Evolutionary conservation across 2,888 invertebrate species (phyloP).

Genomic region (Lomographa bimaculata): DNA sequence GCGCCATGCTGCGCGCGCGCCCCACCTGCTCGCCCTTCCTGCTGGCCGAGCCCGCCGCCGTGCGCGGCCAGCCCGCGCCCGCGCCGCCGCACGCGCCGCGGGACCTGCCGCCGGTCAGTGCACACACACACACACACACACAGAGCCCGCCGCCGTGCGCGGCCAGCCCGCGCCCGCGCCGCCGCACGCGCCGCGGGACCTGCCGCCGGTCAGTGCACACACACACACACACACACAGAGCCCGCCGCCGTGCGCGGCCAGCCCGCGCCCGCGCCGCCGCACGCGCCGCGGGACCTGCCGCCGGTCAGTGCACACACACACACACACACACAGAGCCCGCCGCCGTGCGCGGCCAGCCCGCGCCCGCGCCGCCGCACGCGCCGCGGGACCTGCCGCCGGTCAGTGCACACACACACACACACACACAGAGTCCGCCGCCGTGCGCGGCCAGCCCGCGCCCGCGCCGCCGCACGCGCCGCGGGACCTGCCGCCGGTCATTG

Average conservation of each 20-base stretch:
- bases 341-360: conserved; percentile 39
- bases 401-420: too few relatives aligned
- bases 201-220: conserved; percentile 2
- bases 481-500: too few relatives aligned
- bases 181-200: conserved; percentile 13
- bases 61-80: conserved; percentile 37
- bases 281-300: conserved; percentile 18
- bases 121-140: too few relatives aligned
- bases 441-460: conserved; percentile 37
- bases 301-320: too few relatives aligned
- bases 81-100: conserved; percentile 15
- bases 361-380: conserved; percentile 22
- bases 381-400: conserved; percentile 15
- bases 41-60: conserved; percentile 55
- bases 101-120: conserved; percentile 11
- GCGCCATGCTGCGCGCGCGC: conserved; percentile 57
- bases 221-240: conserved; percentile 24
- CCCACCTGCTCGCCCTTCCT: conserved; percentile 79
- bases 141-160: conserved; percentile 46
- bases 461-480: conserved; percentile 24
- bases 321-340: conserved; percentile 40
- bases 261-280: conserved; percentile 27
- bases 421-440: conserved; percentile 27
- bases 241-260: conserved; percentile 46
- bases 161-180: conserved; percentile 36